These are phyloP conservation scores for Orthonychiurus folsomi DNA, from an alignment of 2,888 invertebrate species.

Conservation along the genomic window DNA sequence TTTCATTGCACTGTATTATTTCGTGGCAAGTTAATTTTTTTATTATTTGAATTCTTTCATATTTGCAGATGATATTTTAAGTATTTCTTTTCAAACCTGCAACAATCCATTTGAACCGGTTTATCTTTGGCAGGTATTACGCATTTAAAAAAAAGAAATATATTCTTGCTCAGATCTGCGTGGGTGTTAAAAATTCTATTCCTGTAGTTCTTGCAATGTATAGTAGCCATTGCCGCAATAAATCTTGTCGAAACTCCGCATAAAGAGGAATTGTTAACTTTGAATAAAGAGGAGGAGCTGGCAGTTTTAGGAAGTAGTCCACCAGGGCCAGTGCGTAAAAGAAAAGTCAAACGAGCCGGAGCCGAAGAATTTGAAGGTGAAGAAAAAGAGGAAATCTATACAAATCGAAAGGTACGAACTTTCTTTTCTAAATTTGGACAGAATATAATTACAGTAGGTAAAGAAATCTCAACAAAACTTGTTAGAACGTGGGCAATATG, in stretches of 20 bases:
- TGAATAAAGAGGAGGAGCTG: background rate
- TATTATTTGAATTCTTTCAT: slow-evolving; percentile 8
- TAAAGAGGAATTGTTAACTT: slow-evolving; percentile 6
- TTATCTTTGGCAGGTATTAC: slow-evolving; percentile 34
- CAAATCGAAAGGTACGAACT: no score
- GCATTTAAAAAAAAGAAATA: no score
- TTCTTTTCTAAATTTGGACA: no score
- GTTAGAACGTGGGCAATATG: no score
- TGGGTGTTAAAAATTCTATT: no score
- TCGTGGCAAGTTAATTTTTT: background rate
- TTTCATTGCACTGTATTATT: background rate
- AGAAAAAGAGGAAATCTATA: slow-evolving; percentile 7
- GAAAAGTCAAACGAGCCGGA: no score
- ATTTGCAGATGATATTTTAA: slow-evolving; percentile 21
- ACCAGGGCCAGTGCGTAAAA: background rate
- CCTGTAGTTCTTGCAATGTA: slow-evolving; percentile 32
- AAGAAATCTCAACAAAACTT: no score
- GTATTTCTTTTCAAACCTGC: slow-evolving; percentile 32
- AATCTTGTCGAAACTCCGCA: slow-evolving; percentile 30
- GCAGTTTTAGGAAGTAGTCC: background rate
- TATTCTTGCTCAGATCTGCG: no score
- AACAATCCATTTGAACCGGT: slow-evolving; percentile 38
- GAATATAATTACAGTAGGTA: no score
- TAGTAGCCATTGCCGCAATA: slow-evolving; percentile 26
- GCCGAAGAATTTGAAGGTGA: slow-evolving; percentile 7